phyloP scores from a whole-genome alignment of 2,797 vertebrate genomes.

The Epinephelus malabaricus region DNA sequence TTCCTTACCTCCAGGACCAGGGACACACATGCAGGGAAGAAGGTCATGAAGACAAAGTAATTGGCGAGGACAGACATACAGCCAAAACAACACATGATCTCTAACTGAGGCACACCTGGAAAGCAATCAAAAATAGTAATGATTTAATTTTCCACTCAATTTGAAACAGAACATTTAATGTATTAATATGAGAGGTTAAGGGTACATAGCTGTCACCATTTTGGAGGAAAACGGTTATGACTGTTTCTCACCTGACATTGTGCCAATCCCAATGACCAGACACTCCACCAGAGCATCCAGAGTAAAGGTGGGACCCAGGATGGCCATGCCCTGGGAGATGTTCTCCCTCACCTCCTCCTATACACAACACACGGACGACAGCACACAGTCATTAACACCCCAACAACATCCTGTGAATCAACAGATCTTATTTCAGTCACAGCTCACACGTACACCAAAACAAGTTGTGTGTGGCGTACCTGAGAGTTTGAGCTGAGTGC shows the following conservation, averaged over 20 bases:
- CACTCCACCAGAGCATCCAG: conserved; percentile 97
- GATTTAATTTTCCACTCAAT: background rate
- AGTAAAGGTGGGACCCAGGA: conserved; percentile 97
- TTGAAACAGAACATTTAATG: background rate
- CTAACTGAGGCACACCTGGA: conserved; percentile 85
- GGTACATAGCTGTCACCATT: too few species aligned
- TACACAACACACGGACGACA: background rate
- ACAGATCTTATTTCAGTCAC: background rate
- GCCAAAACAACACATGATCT: conserved; percentile 99
- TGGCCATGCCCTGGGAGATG: conserved; percentile 97
- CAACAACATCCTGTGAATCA: background rate
- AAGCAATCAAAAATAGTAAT: background rate
- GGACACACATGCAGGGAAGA: conserved; percentile 98
- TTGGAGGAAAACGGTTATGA: background rate
- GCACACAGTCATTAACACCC: conserved; percentile 16
- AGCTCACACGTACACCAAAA: background rate
- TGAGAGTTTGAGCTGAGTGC: conserved; percentile 98
- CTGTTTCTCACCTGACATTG: conserved; percentile 92
- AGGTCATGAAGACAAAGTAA: conserved; percentile 99
- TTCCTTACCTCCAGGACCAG: conserved; percentile 84
- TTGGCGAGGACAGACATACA: conserved; percentile 99
- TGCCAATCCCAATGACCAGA: conserved; percentile 97
- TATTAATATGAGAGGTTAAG: too few species aligned
- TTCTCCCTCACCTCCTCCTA: conserved; percentile 99
- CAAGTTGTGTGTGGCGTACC: conserved; percentile 76